Conservation (phyloP, 1,140 invertebrate genomes). For the Nasonia longicornis region DNA sequence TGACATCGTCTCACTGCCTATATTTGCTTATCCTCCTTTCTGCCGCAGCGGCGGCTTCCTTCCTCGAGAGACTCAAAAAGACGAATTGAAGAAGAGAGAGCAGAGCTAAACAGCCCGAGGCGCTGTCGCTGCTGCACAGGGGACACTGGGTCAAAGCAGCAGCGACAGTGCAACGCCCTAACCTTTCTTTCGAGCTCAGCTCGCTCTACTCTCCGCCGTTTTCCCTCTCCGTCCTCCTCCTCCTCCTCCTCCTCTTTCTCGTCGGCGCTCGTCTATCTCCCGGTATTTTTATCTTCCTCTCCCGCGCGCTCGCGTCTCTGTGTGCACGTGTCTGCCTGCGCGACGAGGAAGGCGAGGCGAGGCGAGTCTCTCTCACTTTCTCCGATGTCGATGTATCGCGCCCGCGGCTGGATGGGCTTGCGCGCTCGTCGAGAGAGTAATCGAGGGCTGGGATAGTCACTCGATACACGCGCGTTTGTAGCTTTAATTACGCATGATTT, state of each 20-base stretch:
- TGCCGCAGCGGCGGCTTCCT: background rate
- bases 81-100: background rate
- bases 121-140: conserved; percentile 26
- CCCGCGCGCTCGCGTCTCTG: background rate
- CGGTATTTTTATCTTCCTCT: conserved; percentile 23
- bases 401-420: background rate
- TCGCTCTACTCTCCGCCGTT: conserved; percentile 26
- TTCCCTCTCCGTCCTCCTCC: conserved; percentile 11
- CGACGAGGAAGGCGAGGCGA: background rate
- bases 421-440: background rate
- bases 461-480: background rate
- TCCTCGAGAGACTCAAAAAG: background rate
- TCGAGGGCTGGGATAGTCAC: background rate
- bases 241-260: background rate
- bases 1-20: background rate
- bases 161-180: conserved; percentile 60
- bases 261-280: background rate
- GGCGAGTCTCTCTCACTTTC: conserved; percentile 33
- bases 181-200: conserved; percentile 45
- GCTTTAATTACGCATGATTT: conserved; percentile 16
- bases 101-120: conserved; percentile 4
- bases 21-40: conserved; percentile 35
- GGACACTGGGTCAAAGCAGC: conserved; percentile 59
- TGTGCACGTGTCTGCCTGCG: background rate
- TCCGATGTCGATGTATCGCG: background rate